Evolutionary conservation across 2,888 invertebrate genomes (phyloP), one percentile per base, ranked within the genome.

Genomic region (Baccha elongata): DNA sequence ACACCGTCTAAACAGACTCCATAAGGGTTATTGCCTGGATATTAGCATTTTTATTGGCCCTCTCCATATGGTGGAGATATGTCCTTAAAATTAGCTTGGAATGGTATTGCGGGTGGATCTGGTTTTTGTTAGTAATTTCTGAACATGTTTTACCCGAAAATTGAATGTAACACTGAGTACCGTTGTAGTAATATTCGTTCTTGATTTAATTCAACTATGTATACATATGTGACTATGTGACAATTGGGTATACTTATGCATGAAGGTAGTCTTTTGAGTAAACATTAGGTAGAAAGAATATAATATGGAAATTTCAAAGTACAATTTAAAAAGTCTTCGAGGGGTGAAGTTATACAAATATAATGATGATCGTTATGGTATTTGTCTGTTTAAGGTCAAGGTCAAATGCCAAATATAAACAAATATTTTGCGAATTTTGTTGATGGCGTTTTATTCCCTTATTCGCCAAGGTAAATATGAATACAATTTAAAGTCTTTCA

Each of bases 11-110:
- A 73, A 68, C 72, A 83, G 62, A 83, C 76, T 78, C 76, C 72
- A 76, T 83, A 78, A 83, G 83, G 83, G 83, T 78, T 83, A 83
- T 83, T 83, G 78, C 72, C 73, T 55, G 67, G 78, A 40, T 68
- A 83, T 83, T 83, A 83, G 83, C 83, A 83, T 83, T 83, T 83
- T 78, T 83, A 83, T 78, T 78, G 58, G 72, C 37, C 72, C 7
- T 42, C 44, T 11, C 23, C 58, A 58, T 58, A 58, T 23, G 55
- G 10, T 8, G 6, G 29, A 23, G 13, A 19, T 55, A 68, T 64
- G 76, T 46, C 58, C 46, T 50, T 69, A 26, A 48, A 17, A 46
- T 21, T 55, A 37, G 21, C 19, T 32, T 29, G 15, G 3, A 11
- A 23, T 19, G 10, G 44, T 15, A 23, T 15, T 53, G 52, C 52